phyloP scores from a whole-genome alignment of 2,888 invertebrate species.

The Euphydryas editha region DNA sequence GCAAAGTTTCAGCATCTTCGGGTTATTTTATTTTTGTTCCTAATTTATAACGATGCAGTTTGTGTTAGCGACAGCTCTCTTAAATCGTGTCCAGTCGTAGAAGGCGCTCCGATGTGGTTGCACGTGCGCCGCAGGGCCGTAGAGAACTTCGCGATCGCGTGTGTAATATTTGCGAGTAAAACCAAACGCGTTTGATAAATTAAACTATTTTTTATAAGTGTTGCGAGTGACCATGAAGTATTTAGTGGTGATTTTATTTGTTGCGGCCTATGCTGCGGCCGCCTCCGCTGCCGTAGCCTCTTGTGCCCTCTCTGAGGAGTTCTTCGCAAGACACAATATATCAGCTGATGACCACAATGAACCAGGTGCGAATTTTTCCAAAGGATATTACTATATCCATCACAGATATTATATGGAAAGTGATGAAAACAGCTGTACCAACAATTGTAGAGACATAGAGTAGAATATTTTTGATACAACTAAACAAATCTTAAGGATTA shows the following conservation, averaged over 20 bases:
- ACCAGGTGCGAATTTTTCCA: conserved; percentile 67
- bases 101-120: conserved; percentile 74
- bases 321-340: conserved; percentile 74
- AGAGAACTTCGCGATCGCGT: conserved; percentile 68
- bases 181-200: conserved; percentile 54
- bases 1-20: conserved; percentile 46
- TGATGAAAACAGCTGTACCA: background rate
- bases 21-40: conserved; percentile 68
- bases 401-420: background rate
- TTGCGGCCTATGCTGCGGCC: conserved; percentile 58
- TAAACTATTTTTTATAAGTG: conserved; percentile 53
- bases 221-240: conserved; percentile 75
- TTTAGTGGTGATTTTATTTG: conserved; percentile 65
- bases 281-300: conserved; percentile 63
- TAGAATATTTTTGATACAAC: too few relatives aligned
- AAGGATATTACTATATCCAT: conserved; percentile 14
- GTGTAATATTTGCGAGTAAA: conserved; percentile 52
- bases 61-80: conserved; percentile 48
- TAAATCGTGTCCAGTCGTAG: conserved; percentile 59
- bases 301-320: conserved; percentile 66
- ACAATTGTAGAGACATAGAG: background rate
- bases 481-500: background rate
- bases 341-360: conserved; percentile 77
- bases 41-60: conserved; percentile 65
- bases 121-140: conserved; percentile 64